Conservation (phyloP, 2,797 vertebrate species). For the Pseudochirops cupreus region DNA sequence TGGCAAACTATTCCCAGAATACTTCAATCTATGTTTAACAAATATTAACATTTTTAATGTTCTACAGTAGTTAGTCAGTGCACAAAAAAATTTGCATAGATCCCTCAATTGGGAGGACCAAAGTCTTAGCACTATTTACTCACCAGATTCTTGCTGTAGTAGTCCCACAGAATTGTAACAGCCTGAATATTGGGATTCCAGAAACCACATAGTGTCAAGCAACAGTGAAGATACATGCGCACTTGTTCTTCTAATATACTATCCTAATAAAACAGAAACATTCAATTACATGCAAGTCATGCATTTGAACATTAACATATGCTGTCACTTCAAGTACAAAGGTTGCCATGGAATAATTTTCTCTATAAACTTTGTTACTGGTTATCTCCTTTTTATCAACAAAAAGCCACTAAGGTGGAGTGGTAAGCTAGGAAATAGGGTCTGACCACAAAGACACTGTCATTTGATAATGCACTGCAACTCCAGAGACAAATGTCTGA, state of each 20-base stretch:
- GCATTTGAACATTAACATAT: background rate
- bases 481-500: slow-evolving; percentile 12
- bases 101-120: slow-evolving; percentile 20
- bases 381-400: background rate
- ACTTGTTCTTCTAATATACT: slow-evolving; percentile 92
- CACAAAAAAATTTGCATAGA: slow-evolving; percentile 46
- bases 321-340: background rate
- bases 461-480: background rate
- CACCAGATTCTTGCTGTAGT: slow-evolving; percentile 96
- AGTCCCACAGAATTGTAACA: slow-evolving; percentile 94
- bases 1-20: slow-evolving; percentile 18
- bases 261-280: slow-evolving; percentile 82
- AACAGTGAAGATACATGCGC: slow-evolving; percentile 95
- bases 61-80: slow-evolving; percentile 21
- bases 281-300: slow-evolving; percentile 19
- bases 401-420: slow-evolving; percentile 42
- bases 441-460: slow-evolving; percentile 10
- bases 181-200: slow-evolving; percentile 92
- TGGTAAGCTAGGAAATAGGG: slow-evolving; percentile 32
- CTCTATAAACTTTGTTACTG: background rate
- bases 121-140: slow-evolving; percentile 73
- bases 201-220: slow-evolving; percentile 91
- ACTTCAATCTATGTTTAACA: slow-evolving; percentile 47
- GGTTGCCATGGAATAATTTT: background rate
- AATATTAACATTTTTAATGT: slow-evolving; percentile 52